phyloP scores from a whole-genome alignment of 2,113 vertebrate genomes.

The Nycticorax nycticorax region DNA sequence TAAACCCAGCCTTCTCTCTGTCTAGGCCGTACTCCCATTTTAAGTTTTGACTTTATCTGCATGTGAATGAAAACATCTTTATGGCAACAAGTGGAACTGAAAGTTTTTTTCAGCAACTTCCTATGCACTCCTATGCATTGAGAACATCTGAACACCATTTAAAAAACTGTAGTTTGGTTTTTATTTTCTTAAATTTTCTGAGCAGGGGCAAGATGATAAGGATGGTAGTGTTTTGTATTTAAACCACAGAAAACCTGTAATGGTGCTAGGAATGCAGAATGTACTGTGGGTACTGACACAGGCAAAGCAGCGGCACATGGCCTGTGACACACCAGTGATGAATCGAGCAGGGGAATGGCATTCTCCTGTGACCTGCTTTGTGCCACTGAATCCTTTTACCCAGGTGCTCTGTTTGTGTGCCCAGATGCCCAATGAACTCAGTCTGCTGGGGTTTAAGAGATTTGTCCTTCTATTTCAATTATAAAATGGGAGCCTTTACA shows the following conservation, averaged over 20 bases:
- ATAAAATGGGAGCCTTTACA: neutral
- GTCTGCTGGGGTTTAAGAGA: neutral
- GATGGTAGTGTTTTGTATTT: neutral
- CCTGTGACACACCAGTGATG: too few relatives aligned
- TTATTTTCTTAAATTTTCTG: neutral
- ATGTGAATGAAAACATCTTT: neutral
- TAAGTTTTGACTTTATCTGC: neutral
- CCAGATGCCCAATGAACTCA: neutral
- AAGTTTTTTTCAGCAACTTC: neutral
- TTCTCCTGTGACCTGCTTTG: neutral
- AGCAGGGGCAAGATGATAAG: neutral
- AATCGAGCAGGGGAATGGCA: neutral
- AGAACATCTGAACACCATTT: neutral
- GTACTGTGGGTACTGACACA: fast-evolving
- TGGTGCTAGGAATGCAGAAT: neutral
- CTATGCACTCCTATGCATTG: neutral
- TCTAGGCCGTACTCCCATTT: neutral
- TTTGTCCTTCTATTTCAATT: neutral
- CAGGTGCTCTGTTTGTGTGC: fast-evolving
- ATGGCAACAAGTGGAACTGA: neutral
- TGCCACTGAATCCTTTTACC: neutral
- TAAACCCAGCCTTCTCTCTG: neutral
- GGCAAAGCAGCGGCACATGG: neutral
- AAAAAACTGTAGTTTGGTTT: neutral
- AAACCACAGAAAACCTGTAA: neutral